These are phyloP conservation scores for Momotus momota DNA, from an alignment of 2,797 vertebrate species.

Conservation along the genomic window DNA sequence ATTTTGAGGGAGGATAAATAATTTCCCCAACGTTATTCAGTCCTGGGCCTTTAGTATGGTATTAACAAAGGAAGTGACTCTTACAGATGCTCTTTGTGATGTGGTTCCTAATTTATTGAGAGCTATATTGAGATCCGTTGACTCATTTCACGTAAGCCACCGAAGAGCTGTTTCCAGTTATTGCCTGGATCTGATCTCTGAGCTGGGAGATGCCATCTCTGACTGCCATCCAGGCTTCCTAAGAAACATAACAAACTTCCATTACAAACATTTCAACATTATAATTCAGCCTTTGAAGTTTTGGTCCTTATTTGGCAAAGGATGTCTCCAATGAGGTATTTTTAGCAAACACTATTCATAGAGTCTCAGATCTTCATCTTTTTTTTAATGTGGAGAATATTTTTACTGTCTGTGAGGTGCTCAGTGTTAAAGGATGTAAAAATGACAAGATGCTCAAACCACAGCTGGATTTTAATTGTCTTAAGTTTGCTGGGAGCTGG, in stretches of 20 bases:
- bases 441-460: background rate
- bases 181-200: background rate
- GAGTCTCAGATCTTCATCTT: background rate
- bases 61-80: slow-evolving; percentile 53
- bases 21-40: background rate
- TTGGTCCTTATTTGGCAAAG: slow-evolving; percentile 27
- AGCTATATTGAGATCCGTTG: background rate
- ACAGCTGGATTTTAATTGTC: background rate
- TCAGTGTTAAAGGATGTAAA: background rate
- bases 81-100: slow-evolving; percentile 42
- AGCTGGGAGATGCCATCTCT: slow-evolving; percentile 6
- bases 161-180: slow-evolving; percentile 19
- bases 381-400: background rate
- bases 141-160: background rate
- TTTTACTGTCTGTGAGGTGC: background rate
- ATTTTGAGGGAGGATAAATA: slow-evolving; percentile 12
- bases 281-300: slow-evolving; percentile 39
- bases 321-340: slow-evolving; percentile 14
- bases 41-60: slow-evolving; percentile 46
- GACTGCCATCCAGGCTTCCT: background rate
- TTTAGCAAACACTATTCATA: background rate
- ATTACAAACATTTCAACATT: background rate
- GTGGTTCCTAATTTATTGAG: background rate
- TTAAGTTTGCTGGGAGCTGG: background rate
- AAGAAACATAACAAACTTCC: background rate